Evolutionary conservation across 37 sponge, comb jelly and placozoan genomes (phyloP).

Genomic region (Dysidea cf. avara): DNA sequence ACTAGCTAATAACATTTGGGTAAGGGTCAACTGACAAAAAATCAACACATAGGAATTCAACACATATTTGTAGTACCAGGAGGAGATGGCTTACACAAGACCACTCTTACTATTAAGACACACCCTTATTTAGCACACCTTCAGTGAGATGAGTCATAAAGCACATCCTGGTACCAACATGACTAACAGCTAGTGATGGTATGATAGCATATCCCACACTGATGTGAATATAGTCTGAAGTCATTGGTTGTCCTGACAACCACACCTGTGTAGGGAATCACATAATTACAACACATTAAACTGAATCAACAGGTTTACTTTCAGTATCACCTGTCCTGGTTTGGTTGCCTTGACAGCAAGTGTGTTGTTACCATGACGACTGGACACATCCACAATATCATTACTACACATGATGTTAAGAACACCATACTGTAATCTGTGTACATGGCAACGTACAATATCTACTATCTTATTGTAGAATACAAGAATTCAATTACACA

Average conservation of each 20-base stretch:
- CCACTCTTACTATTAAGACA: neutral
- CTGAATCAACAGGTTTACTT: conserved; percentile 4
- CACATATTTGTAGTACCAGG: neutral
- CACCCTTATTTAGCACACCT: conserved; percentile 4
- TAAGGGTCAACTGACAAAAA: neutral
- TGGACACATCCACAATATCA: conserved; percentile 60
- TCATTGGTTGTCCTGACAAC: conserved; percentile 35
- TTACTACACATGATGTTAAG: no score
- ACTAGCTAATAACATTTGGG: neutral
- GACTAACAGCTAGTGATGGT: conserved; percentile 73
- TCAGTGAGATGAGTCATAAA: conserved; percentile 79
- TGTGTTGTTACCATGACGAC: conserved; percentile 46
- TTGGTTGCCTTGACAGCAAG: conserved; percentile 62
- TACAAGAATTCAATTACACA: no score
- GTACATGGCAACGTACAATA: no score
- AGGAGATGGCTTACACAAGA: neutral
- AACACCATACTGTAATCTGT: no score
- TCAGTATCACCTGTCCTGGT: conserved; percentile 70
- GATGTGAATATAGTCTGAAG: conserved; percentile 61
- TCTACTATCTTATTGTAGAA: no score
- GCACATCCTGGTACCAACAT: conserved; percentile 68
- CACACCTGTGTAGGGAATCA: conserved; percentile 21
- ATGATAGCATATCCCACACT: conserved; percentile 74
- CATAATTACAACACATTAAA: neutral
- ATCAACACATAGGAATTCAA: neutral